Percentiles rank a stretch among this genome's conserved stretches.
phyloP scores from a whole-genome alignment of 2,888 invertebrate genomes.

The Nymphalis c-album region DNA sequence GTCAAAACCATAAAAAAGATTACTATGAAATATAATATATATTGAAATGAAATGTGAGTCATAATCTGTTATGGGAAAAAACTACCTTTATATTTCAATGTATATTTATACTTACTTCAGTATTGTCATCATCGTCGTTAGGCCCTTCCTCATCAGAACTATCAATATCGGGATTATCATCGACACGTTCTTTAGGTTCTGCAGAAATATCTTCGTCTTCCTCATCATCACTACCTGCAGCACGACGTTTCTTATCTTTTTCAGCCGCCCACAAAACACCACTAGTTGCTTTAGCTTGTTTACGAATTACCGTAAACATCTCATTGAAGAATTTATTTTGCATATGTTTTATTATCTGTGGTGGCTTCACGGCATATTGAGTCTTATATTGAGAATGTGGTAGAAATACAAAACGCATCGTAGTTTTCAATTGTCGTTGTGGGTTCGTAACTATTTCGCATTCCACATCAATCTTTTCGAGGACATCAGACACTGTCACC shows the following conservation, averaged over 20 bases:
- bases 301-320: slow-evolving; percentile 84
- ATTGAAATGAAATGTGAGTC: no score
- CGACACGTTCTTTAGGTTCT: slow-evolving; percentile 48
- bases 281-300: slow-evolving; percentile 78
- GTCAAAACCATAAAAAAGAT: no score
- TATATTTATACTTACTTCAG: slow-evolving; percentile 51
- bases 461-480: slow-evolving; percentile 85
- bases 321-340: slow-evolving; percentile 86
- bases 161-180: slow-evolving; percentile 84
- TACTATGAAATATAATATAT: no score
- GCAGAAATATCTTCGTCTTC: slow-evolving; percentile 55
- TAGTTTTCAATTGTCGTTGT: slow-evolving; percentile 83
- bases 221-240: slow-evolving; percentile 64
- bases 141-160: slow-evolving; percentile 81
- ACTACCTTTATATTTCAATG: neutral
- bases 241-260: slow-evolving; percentile 60
- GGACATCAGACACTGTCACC: slow-evolving; percentile 89
- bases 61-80: no score
- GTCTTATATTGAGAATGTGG: slow-evolving; percentile 87
- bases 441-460: slow-evolving; percentile 81
- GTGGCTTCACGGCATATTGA: slow-evolving; percentile 86
- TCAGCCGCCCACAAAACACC: slow-evolving; percentile 78
- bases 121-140: slow-evolving; percentile 61
- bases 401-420: slow-evolving; percentile 87
- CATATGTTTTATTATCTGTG: slow-evolving; percentile 86